Evolutionary conservation across 2,113 vertebrate species (phyloP).

Genomic region (Oncorhynchus clarkii): DNA sequence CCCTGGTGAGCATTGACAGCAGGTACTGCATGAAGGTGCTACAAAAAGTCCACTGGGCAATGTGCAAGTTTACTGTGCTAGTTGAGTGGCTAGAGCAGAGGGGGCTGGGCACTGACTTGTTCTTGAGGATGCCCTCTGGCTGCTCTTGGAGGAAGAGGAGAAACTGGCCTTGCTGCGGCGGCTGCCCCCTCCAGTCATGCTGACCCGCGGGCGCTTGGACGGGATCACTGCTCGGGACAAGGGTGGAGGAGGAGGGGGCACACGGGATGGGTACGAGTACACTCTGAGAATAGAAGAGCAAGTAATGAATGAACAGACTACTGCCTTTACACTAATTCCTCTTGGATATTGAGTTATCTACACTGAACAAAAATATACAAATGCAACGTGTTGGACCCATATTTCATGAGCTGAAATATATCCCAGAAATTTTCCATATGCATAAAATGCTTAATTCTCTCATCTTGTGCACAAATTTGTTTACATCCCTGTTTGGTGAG

Average conservation of each 20-base stretch:
- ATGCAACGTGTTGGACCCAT: too few relatives aligned
- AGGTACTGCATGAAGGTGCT: background rate
- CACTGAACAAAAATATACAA: background rate
- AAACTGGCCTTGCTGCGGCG: slow-evolving; percentile 84
- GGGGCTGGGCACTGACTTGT: slow-evolving; percentile 53
- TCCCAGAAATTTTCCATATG: too few relatives aligned
- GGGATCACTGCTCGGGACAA: slow-evolving; percentile 84
- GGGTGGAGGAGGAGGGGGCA: slow-evolving; percentile 80
- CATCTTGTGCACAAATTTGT: too few relatives aligned
- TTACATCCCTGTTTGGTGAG: too few relatives aligned
- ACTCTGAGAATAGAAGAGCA: slow-evolving; percentile 59
- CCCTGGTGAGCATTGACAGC: background rate
- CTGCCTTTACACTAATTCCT: background rate
- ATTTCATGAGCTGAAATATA: too few relatives aligned
- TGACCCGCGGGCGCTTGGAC: slow-evolving; percentile 84
- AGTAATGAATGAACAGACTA: background rate
- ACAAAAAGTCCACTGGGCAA: background rate
- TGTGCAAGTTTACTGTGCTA: background rate
- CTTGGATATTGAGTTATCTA: background rate
- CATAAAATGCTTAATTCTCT: too few relatives aligned
- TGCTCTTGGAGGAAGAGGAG: slow-evolving; percentile 84
- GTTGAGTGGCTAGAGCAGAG: slow-evolving; percentile 59
- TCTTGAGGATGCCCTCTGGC: slow-evolving; percentile 79
- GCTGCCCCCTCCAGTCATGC: slow-evolving; percentile 79
- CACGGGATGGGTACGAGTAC: slow-evolving; percentile 82